These are phyloP conservation scores for Heterohyrax brucei DNA, from an alignment of 2,797 vertebrate genomes.

Conservation along the genomic window DNA sequence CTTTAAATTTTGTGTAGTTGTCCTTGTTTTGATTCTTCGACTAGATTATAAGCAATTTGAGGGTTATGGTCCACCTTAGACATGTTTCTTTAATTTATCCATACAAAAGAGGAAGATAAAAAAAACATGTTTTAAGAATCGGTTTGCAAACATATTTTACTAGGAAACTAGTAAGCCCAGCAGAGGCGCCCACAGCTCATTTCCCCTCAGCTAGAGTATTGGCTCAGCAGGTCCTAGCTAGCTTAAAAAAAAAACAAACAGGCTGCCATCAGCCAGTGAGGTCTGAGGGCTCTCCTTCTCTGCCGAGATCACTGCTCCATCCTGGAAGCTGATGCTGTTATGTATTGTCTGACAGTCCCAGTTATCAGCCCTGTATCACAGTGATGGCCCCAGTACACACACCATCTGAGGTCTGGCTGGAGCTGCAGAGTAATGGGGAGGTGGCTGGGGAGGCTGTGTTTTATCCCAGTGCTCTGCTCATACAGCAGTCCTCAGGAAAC, in stretches of 20 bases:
- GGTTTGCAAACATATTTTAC: neutral
- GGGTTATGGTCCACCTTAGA: neutral
- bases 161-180: neutral
- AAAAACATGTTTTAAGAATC: neutral
- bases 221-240: neutral
- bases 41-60: neutral
- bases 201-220: neutral
- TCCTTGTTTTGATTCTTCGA: neutral
- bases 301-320: neutral
- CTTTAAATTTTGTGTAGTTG: neutral
- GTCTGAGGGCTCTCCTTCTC: neutral
- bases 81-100: neutral
- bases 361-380: neutral
- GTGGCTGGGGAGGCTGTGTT: no score
- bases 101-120: neutral
- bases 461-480: neutral
- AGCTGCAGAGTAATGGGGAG: neutral
- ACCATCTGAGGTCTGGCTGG: neutral
- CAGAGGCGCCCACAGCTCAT: neutral
- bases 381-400: neutral
- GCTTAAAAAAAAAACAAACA: neutral
- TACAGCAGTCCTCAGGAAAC: neutral
- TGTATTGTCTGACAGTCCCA: neutral
- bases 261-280: neutral
- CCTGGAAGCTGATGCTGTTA: no score